Evolutionary conservation across 2,113 vertebrate species (phyloP), one percentile per base, ranked within the genome.

Genomic region (Cynocephalus volans): DNA sequence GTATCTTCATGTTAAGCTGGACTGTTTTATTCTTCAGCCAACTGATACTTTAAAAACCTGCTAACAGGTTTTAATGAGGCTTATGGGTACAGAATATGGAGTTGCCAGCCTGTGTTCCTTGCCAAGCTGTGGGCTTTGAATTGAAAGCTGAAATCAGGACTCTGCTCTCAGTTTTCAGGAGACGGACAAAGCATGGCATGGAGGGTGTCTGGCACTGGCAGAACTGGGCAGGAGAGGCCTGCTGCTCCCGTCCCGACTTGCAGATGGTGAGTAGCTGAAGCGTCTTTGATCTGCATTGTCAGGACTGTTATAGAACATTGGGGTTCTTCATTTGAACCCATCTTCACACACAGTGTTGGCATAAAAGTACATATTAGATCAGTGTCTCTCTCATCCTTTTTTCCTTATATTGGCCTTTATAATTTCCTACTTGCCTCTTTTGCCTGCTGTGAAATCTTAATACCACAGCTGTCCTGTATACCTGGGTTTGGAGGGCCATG

Each of bases 171-270:
- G 99, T 98, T 99, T 99, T 91, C 99, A 99, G 98, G 99, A 99
- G 97, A 99, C 99, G 0, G 99, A 99, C 97, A 99, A 98, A 0
- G 99, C 99, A 0, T 99, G 99, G 99, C 99, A 99, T 3, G 99
- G 99, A 0, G 99, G 99, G 64, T 99, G 99, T 97, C 98, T 99
- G 94, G 99, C 99, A 1, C 98, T 99, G 96, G 99, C 99, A 1
- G 99, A 99, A 94, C 98, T 99, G 73, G 99, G 99, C 73, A 99
- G 99, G 90, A 99, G 99, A 98, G 99, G 99, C 81, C 98, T 99
- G 95, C 97, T 99, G 93, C 98, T 99, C 31, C 99, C 99, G 28
- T 99, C 99, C 13, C 99, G 99, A 24, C 98, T 99, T 12, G 77
- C 98, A 28, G 99, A 99, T 48, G 99, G 99, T 99, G 98, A 96